Conservation (phyloP, 2,797 vertebrate species). For the Acomys russatus region DNA sequence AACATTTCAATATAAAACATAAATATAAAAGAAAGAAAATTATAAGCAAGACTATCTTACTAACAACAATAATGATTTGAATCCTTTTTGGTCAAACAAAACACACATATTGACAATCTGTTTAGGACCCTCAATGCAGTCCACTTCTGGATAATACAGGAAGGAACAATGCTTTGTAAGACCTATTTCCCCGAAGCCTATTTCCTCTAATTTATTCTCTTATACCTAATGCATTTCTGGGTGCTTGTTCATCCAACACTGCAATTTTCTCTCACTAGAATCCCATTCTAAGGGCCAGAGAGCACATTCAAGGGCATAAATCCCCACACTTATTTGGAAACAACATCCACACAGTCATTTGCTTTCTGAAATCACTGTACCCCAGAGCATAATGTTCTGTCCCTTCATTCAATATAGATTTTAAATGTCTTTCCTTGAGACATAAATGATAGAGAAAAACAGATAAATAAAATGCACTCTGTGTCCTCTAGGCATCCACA, state of each 20-base stretch:
- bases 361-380: constrained; percentile 40
- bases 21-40: not conserved
- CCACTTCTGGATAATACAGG: not conserved
- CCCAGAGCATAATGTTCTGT: constrained; percentile 18
- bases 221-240: not conserved
- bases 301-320: constrained; percentile 7
- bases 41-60: not conserved
- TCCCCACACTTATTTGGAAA: constrained; percentile 2
- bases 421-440: constrained; percentile 38
- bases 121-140: not conserved
- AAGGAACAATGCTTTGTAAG: not conserved
- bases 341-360: not conserved
- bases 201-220: constrained; percentile 19
- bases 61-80: not conserved
- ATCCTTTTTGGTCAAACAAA: not conserved
- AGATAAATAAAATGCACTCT: constrained; percentile 45
- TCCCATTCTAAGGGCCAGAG: not conserved
- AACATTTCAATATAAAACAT: not conserved
- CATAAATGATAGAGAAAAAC: constrained; percentile 47
- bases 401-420: constrained; percentile 46
- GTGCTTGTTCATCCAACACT: not conserved
- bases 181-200: not conserved
- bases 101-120: not conserved
- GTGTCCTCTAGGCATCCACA: not conserved
- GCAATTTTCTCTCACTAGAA: constrained; percentile 16